These are phyloP conservation scores for Himalopsyche tibetana DNA, from an alignment of 2,888 invertebrate genomes.

Conservation along the genomic window DNA sequence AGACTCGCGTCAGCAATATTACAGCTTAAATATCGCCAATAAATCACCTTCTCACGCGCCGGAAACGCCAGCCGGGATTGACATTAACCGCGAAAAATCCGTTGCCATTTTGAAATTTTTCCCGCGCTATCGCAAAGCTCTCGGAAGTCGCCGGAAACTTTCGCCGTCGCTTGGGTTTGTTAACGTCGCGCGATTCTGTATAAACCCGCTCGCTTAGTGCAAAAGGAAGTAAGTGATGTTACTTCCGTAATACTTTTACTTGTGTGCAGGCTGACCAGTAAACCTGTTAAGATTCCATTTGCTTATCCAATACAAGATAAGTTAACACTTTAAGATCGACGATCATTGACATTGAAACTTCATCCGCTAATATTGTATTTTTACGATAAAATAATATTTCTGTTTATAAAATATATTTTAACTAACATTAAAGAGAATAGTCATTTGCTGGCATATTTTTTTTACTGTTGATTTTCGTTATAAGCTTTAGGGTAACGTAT, in stretches of 20 bases:
- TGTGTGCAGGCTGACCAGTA: background rate
- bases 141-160: conserved; percentile 28
- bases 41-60: conserved; percentile 14
- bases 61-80: background rate
- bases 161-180: conserved; percentile 39
- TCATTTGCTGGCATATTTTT: too few relatives aligned
- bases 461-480: too few relatives aligned
- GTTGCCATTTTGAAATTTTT: conserved; percentile 45
- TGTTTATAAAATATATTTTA: too few relatives aligned
- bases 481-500: too few relatives aligned
- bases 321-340: too few relatives aligned
- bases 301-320: too few relatives aligned
- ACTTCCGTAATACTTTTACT: conserved; percentile 22
- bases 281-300: too few relatives aligned
- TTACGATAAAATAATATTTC: too few relatives aligned
- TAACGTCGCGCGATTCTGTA: conserved; percentile 22
- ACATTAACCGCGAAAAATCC: conserved; percentile 55
- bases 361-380: too few relatives aligned
- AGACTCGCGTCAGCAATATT: conserved; percentile 47
- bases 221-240: background rate
- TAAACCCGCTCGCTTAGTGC: background rate
- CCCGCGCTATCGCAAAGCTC: background rate
- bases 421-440: too few relatives aligned
- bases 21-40: conserved; percentile 45
- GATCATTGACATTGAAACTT: too few relatives aligned